These are phyloP conservation scores for Athalia cordata DNA, from an alignment of 2,888 invertebrate species.

Conservation along the genomic window DNA sequence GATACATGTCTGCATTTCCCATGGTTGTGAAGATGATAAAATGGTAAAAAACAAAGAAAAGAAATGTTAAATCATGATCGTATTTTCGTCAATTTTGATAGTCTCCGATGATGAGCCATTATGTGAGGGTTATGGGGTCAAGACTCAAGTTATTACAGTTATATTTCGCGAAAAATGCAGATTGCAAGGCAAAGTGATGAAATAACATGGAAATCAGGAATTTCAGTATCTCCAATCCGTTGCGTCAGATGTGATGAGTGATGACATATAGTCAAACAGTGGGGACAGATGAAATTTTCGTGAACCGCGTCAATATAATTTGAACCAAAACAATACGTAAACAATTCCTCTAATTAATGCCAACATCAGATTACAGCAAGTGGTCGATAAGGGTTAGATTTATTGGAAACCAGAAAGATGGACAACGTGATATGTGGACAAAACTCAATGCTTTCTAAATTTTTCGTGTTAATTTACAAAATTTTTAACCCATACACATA, in stretches of 20 bases:
- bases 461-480: too few species aligned
- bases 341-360: not conserved
- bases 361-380: not conserved
- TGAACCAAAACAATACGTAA: conserved; percentile 13
- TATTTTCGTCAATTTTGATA: not conserved
- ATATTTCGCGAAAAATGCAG: not conserved
- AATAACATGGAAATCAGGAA: not conserved
- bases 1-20: too few species aligned
- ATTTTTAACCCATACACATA: too few species aligned
- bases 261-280: conserved; percentile 2
- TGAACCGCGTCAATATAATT: conserved; percentile 1
- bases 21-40: too few species aligned
- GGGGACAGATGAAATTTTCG: conserved; percentile 9
- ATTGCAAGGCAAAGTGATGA: conserved; percentile 13
- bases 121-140: conserved; percentile 14
- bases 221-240: not conserved
- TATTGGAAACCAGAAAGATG: not conserved
- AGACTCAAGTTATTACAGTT: not conserved
- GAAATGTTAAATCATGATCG: not conserved
- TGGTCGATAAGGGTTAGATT: not conserved
- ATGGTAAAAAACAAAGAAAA: too few species aligned
- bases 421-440: too few species aligned
- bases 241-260: conserved; percentile 11
- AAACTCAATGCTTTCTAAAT: too few species aligned
- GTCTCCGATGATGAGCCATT: not conserved